Base-by-base conservation (phyloP, 2,797 vertebrate genomes). In the Pteropus rufus region DNA sequence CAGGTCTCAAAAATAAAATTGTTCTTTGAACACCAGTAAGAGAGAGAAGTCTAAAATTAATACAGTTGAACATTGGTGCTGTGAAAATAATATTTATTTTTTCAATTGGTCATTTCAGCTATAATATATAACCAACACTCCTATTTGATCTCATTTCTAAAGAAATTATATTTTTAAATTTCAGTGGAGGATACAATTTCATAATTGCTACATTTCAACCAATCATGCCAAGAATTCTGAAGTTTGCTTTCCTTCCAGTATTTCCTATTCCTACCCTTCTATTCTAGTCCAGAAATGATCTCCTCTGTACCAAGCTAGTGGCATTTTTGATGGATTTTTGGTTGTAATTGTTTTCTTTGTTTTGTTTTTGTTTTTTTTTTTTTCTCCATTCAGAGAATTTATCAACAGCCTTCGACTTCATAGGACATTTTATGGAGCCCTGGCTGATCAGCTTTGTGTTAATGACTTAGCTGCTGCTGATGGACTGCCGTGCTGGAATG, bases 371-470 rank as follows among this genome's bases (percentile, higher is more conserved):
- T 46, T 44, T 44, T 10, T 49, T 49, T 49, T 4, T 80, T 14
- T 95, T 94, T 26, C 64, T 39, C 3, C 95, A 87, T 97, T 39
- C 96, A 99, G 99, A 97, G 99, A 99, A 87, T 99, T 99, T 95
- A 97, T 99, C 93, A 98, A 96, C 85, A 99, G 98, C 76, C 98
- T 99, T 14, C 97, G 97, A 34, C 97, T 98, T 5, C 98, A 99
- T 95, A 98, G 98, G 21, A 98, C 99, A 0, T 99, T 99, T 97
- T 99, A 99, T 0, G 98, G 99, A 0, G 97, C 98, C 94, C 98
- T 99, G 97, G 99, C 99, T 0, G 99, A 99, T 97, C 98, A 99
- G 87, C 98, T 99, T 89, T 99, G 99, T 8, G 77, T 98, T 44
- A 98, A 97, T 0, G 98, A 99, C 62, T 97, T 99, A 96, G 99